Percentiles rank a stretch among this genome's conserved stretches.
Evolutionary conservation across 2,113 vertebrate genomes (phyloP).

Genomic region (Emydocephalus ijimae): DNA sequence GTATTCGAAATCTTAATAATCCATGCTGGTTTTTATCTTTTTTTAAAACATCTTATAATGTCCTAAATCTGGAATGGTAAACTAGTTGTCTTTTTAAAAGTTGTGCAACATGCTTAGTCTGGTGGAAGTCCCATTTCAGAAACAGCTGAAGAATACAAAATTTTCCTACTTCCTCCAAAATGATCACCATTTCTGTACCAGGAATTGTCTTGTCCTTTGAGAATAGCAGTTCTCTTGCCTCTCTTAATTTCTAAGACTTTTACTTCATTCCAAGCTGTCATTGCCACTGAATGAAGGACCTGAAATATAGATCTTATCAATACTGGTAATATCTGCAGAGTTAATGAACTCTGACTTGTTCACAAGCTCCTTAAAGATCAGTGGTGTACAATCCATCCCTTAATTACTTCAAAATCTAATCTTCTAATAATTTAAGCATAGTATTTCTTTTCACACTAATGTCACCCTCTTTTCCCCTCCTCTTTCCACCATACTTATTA

Average conservation of each 20-base stretch:
- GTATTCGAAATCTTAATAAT: conserved; percentile 7
- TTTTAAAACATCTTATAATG: conserved; percentile 26
- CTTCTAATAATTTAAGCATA: conserved; percentile 19
- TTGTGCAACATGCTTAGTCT: not conserved
- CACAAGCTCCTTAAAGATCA: not conserved
- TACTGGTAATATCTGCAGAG: not conserved
- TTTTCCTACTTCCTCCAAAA: not conserved
- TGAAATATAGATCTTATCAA: not conserved
- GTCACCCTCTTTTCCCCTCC: not conserved
- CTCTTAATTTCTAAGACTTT: not conserved
- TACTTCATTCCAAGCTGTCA: conserved; percentile 15
- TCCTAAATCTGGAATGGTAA: conserved; percentile 11
- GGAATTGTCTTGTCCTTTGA: not conserved
- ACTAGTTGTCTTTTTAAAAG: not conserved
- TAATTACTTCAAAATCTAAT: conserved; percentile 47
- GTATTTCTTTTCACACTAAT: conserved; percentile 4
- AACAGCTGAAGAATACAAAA: not conserved
- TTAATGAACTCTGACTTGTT: conserved; percentile 2
- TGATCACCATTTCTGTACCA: conserved; percentile 6
- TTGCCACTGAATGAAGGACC: not conserved
- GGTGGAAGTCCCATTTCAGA: not conserved
- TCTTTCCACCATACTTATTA: not conserved
- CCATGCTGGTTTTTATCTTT: conserved; percentile 30
- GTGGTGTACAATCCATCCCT: conserved; percentile 20
- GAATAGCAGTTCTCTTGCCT: not conserved